Base-by-base conservation (phyloP, 2,113 vertebrate genomes). In the Rhagologus leucostigma region DNA sequence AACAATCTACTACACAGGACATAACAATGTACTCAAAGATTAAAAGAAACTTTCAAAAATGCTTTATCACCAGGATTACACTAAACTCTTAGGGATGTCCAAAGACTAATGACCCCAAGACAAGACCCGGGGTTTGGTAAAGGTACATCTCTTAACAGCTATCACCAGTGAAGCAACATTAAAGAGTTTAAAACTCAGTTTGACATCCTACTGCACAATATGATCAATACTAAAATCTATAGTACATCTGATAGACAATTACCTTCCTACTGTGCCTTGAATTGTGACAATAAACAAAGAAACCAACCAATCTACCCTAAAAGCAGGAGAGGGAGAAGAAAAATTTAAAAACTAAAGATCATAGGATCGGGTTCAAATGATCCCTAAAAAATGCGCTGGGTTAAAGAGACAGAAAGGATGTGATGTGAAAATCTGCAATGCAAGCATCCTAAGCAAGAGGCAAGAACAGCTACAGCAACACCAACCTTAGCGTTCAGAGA, bases 291-390 rank as follows among this genome's bases (percentile, higher is more conserved):
- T 83, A 94, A 37, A 49, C 26, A 65, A 60, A 67, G 14, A 90
- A 59, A 90, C 22, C 67, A 87, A 84, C 44, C 92, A 87, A 94
- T 26, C 60, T 18, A 93, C 73, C 37, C 83, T 62, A 91, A 82
- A 81, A 84, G 47, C 10, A 75, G 69, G 10, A 92, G 41, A 80
- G 9, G 20, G 37, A 89, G 35, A 90, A 41, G 68, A 81, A 94
- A 90, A 93, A 71, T 9, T 86, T 9, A 87, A 80, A 59, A 53
- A 86, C 22, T 55, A 19, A 96, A 87, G 56, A 73, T 39, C 52
- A 94, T 33, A 37, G n/a, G 33, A 95, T 69, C 21, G 81, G 50
- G 90, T 97, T 93, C 74, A 92, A 44, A 91, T 62, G 37, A 91
- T n/a, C 50, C 76, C 63, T 35, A 33, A 91, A 81, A 87, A 56